Evolutionary conservation across 2,113 vertebrate species (phyloP).

Genomic region (Callaeas wilsoni): DNA sequence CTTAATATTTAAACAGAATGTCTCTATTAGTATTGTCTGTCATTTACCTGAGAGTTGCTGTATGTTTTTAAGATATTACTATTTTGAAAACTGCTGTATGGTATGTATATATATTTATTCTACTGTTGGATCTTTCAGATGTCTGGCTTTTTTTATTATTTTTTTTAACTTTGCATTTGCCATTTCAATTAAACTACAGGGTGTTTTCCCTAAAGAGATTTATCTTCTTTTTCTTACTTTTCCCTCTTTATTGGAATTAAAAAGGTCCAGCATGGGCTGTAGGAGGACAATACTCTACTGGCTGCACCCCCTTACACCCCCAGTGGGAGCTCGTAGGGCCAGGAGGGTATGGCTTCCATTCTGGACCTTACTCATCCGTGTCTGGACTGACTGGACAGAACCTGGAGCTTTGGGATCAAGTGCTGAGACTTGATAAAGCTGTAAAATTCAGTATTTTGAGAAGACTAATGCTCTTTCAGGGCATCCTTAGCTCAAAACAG

Average conservation of each 20-base stretch:
- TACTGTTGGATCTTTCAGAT: neutral
- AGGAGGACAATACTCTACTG: neutral
- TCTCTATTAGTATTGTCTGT: neutral
- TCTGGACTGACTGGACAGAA: neutral
- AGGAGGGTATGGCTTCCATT: neutral
- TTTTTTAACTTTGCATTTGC: constrained; percentile 6
- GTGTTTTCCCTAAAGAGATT: constrained; percentile 11
- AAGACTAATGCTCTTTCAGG: neutral
- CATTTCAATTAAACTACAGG: constrained; percentile 45
- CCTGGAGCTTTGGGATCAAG: neutral
- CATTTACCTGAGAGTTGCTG: neutral
- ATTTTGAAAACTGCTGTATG: neutral
- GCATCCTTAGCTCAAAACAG: neutral
- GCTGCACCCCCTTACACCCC: accelerated
- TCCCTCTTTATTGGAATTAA: neutral
- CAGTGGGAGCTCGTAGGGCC: accelerated
- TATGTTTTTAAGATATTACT: neutral
- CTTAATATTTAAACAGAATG: neutral
- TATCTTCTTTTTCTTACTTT: neutral
- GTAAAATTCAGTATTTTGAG: neutral
- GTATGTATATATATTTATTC: constrained; percentile 63
- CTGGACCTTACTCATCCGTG: neutral
- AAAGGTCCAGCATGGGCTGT: neutral
- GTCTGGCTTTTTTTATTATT: neutral
- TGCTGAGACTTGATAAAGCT: neutral